These are phyloP conservation scores for Stylophora pistillata DNA, from an alignment of 64 coral and sea anemone species.

Conservation along the genomic window DNA sequence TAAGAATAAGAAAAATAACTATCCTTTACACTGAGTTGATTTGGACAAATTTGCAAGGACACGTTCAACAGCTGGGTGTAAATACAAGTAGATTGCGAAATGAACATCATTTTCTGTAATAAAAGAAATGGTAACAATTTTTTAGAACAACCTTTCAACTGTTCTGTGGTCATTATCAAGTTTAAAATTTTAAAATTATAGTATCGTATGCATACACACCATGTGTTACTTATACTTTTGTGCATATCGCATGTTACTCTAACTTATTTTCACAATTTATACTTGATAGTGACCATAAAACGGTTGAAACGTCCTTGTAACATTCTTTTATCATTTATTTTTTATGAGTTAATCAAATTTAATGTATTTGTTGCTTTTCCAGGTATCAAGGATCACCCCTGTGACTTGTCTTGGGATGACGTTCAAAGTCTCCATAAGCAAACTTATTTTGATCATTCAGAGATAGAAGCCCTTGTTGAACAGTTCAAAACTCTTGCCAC, in stretches of 20 bases:
- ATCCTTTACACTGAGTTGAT: not conserved
- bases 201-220: too few relatives aligned
- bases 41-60: too few relatives aligned
- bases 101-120: too few relatives aligned
- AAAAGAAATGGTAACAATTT: not conserved
- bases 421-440: constrained; percentile 73
- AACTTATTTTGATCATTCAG: constrained; percentile 87
- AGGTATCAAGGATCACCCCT: constrained; percentile 88
- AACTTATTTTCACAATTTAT: too few relatives aligned
- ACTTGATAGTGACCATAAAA: too few relatives aligned
- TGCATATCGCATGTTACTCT: too few relatives aligned
- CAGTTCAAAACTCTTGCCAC: constrained; percentile 94
- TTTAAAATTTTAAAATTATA: not conserved
- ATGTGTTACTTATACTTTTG: too few relatives aligned
- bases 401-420: constrained; percentile 77
- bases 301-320: too few relatives aligned
- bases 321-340: not conserved
- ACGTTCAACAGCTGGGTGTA: too few relatives aligned
- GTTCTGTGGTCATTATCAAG: not conserved
- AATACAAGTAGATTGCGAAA: too few relatives aligned
- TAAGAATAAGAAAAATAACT: constrained; percentile 20
- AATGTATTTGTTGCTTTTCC: constrained; percentile 10
- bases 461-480: constrained; percentile 90
- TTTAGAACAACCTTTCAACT: not conserved
- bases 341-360: not conserved